Base-by-base conservation (phyloP, 2,113 vertebrate species). In the Melanerpes formicivorus region DNA sequence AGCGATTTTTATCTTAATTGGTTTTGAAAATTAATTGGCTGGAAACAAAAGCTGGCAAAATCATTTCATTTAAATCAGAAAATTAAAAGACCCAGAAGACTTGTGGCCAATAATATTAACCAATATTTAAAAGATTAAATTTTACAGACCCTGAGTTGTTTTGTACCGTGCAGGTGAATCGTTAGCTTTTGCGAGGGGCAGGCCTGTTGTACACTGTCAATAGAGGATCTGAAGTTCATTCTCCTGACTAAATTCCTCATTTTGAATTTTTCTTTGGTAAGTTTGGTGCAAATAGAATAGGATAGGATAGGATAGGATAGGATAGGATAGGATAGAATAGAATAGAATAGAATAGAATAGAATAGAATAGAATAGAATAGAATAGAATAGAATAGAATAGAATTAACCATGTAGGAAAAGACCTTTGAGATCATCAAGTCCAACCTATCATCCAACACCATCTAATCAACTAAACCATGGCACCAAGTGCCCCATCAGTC, bases 1-100 rank as follows among this genome's bases (percentile, higher is more conserved):
- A 84, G 44, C 97, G 96, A 97, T 97, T 96, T 96, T 97, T 91
- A 97, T 97, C 96, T 97, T 97, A 97, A 98, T 97, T 97, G 92
- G 75, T 96, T 97, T 97, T 95, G 78, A 96, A 93, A 97, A 97
- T 97, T 97, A 98, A 96, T 97, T 96, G 92, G 52, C 18, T 94
- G 42, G 79, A 87, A 97, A 97, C 90, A 96, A 98, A 97, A 96
- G 91, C 90, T 93, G 27, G 70, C 44, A 95, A 97, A 96, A 91
- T 23, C 46, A 87, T 95, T 97, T 94, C 84, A 95, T 97, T 96
- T 96, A 86, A 93, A 94, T 50, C 93, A 93, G 87, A 97, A 63
- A 96, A 96, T 97, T 96, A 84, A 93, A 97, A 96, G 42, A 34
- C 72, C 46, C 91, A 67, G 87, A 88, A 93, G 96, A 69, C 42